Evolutionary conservation across 1,140 invertebrate genomes (phyloP).

Genomic region (Drosophila parvula): DNA sequence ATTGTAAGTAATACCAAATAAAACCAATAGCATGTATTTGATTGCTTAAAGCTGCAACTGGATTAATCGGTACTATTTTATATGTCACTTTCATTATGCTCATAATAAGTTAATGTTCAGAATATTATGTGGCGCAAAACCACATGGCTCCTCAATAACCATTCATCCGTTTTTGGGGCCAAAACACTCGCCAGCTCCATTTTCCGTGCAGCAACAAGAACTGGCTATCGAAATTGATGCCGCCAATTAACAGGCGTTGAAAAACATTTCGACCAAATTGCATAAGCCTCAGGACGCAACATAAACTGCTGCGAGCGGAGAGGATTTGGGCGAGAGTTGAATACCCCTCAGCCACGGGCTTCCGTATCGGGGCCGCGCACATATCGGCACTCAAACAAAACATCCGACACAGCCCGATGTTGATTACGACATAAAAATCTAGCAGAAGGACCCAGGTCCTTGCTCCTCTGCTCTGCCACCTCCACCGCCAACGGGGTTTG

Average conservation of each 20-base stretch:
- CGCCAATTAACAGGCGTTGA: slow-evolving; percentile 62
- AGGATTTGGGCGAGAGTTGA: slow-evolving; percentile 41
- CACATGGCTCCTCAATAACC: slow-evolving; percentile 37
- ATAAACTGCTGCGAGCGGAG: slow-evolving; percentile 47
- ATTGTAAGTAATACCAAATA: too few relatives aligned
- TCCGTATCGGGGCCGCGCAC: slow-evolving; percentile 55
- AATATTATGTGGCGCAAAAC: slow-evolving; percentile 10
- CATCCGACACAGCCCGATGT: slow-evolving; percentile 76
- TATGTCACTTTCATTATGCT: slow-evolving; percentile 17
- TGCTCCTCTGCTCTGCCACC: slow-evolving; percentile 3
- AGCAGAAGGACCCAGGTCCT: slow-evolving; percentile 55
- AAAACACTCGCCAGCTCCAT: background rate
- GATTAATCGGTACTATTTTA: slow-evolving; percentile 8
- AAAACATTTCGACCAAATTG: slow-evolving; percentile 61
- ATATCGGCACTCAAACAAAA: slow-evolving; percentile 70
- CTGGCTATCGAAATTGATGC: slow-evolving; percentile 59
- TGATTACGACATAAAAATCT: slow-evolving; percentile 79
- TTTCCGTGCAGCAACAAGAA: slow-evolving; percentile 19
- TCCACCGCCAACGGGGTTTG: slow-evolving; percentile 65
- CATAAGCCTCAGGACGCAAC: slow-evolving; percentile 53
- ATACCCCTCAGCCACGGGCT: slow-evolving; percentile 46
- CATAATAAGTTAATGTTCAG: slow-evolving; percentile 33
- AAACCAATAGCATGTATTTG: too few relatives aligned
- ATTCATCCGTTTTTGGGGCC: slow-evolving; percentile 16
- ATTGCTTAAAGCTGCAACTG: background rate